Evolutionary conservation across 2,113 vertebrate species (phyloP), one percentile per base, ranked within the genome.

Genomic region (Dermatemys mawii): DNA sequence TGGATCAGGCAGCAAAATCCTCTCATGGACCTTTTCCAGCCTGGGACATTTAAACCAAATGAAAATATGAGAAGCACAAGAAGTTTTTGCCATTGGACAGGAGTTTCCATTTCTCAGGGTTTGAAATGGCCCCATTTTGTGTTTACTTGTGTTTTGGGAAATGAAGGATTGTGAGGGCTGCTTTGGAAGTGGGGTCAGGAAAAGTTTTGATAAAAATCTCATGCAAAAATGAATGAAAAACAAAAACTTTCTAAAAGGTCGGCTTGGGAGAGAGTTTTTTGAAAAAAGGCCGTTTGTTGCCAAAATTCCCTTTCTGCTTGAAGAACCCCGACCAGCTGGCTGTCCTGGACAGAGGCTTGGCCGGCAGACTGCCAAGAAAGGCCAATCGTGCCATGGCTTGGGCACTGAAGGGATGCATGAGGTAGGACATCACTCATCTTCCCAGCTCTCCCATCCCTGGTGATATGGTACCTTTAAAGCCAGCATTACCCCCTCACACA

Each of bases 401-500:
- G n/a, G 19, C 9, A 38, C 17, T 11, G 63, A 70, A 38, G n/a
- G 60, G 35, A 35, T 17, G 60, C 32, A 63, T 63, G 16, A 19
- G 60, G 9, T 38, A 19, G 78, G 11, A 82, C 32, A 46, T 22
- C 46, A 49, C 16, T 75, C 5, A 1, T 24, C 35, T 80, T 7
- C 22, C 50, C 50, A 6, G 49, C 35, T n/a, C 78, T 51, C 21
- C 19, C 75, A 29, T 49, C 38, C 41, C 84, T 67, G 38, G 4
- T 0, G 0, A 27, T 1, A 50, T 0, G 27, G 51, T 78, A 99
- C 99, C 98, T 99, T 99, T 38, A 98, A 95, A 41, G 99, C 97
- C 93, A 99, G 87, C 98, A 99, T 99, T 83, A 97, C 84, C 12
- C 98, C 98, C 76, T 99, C 98, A 1, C 98, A 98, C 93, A 98